phyloP scores from a whole-genome alignment of 2,113 vertebrate species.

The Craseonycteris thonglongyai region DNA sequence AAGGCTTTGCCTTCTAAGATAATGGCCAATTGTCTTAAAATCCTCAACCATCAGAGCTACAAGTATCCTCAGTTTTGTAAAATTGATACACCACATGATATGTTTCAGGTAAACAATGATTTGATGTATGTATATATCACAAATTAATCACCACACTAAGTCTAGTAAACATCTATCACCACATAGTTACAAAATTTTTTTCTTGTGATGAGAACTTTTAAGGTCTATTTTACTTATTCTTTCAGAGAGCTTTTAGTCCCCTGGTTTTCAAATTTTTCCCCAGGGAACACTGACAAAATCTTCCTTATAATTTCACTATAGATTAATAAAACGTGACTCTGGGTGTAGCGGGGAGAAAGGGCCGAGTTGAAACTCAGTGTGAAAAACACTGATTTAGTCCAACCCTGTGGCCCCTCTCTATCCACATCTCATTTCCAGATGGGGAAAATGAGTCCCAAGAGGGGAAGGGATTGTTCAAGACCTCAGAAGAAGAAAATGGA shows the following conservation, averaged over 20 bases:
- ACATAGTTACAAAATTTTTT: background rate
- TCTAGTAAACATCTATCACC: background rate
- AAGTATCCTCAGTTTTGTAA: background rate
- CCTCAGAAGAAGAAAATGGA: background rate
- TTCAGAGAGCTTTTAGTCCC: background rate
- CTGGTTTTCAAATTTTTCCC: background rate
- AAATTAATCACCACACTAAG: background rate
- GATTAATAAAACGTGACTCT: background rate
- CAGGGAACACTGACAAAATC: background rate
- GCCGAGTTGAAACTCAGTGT: background rate
- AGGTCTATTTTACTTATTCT: background rate
- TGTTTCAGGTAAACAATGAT: background rate
- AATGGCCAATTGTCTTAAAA: constrained; percentile 1
- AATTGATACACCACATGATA: background rate
- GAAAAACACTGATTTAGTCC: background rate
- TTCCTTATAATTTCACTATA: background rate
- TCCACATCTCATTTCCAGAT: background rate
- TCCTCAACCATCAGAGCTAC: background rate
- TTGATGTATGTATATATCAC: background rate
- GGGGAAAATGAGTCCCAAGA: background rate
- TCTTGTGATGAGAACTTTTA: background rate
- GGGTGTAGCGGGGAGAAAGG: background rate
- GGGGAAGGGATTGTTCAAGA: background rate
- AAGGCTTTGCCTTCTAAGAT: background rate
- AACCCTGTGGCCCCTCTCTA: background rate